These are phyloP conservation scores for Oreotrochilus melanogaster DNA, from an alignment of 2,113 vertebrate genomes.

Conservation along the genomic window DNA sequence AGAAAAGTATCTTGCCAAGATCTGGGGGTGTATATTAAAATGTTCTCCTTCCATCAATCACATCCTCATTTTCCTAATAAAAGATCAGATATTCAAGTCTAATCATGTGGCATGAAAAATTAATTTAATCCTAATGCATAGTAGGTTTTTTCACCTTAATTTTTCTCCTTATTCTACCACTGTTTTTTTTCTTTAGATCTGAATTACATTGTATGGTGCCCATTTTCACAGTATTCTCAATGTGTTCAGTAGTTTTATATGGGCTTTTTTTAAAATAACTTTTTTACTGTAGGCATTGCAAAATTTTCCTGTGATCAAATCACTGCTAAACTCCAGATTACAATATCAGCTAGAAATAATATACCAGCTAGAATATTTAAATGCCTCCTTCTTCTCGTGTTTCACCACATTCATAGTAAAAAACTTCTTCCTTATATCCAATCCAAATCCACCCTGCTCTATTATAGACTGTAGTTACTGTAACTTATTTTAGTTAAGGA, in stretches of 20 bases:
- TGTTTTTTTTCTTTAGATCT: neutral
- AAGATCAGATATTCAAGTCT: constrained; percentile 53
- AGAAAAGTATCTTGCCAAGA: constrained; percentile 47
- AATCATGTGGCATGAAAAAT: constrained; percentile 53
- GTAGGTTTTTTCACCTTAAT: neutral
- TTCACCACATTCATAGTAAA: no score
- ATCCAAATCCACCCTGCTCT: neutral
- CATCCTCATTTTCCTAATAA: constrained; percentile 39
- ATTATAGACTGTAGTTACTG: neutral
- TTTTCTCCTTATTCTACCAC: neutral
- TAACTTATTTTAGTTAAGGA: neutral
- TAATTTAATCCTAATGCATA: constrained; percentile 26
- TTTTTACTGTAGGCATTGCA: neutral
- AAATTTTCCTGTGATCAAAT: neutral
- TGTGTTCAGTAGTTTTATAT: neutral
- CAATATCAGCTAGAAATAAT: neutral
- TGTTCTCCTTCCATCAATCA: constrained; percentile 57
- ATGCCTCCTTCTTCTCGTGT: no score
- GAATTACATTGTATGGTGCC: neutral
- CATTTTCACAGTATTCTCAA: neutral
- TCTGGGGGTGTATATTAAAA: constrained; percentile 38
- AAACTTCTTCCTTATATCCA: no score
- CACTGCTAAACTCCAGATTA: neutral
- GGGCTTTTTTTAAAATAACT: neutral
- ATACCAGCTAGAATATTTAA: neutral